phyloP scores from a whole-genome alignment of 2,797 vertebrate genomes.

The Cygnus olor region DNA sequence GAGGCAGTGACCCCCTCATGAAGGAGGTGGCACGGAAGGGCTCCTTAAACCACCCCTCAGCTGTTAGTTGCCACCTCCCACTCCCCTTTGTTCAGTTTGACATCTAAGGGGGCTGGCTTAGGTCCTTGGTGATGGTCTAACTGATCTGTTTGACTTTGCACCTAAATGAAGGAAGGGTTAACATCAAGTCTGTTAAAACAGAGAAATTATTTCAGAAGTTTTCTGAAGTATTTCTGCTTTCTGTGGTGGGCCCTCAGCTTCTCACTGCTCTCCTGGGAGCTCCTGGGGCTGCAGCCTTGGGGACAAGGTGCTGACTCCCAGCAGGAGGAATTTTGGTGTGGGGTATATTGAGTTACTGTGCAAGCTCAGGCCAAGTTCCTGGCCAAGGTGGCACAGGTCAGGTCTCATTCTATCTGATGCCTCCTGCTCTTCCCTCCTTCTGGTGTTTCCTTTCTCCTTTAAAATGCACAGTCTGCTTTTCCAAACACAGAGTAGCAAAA shows the following conservation, averaged over 20 bases:
- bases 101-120: neutral
- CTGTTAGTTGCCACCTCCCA: neutral
- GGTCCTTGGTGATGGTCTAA: neutral
- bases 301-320: neutral
- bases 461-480: neutral
- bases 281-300: rapidly evolving
- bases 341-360: no score
- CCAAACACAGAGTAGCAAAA: neutral
- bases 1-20: neutral
- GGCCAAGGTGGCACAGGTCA: neutral
- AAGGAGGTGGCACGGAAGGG: neutral
- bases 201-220: neutral
- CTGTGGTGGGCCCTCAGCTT: neutral
- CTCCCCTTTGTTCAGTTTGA: neutral
- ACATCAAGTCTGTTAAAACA: neutral
- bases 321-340: rapidly evolving
- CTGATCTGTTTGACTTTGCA: neutral
- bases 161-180: neutral
- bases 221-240: neutral
- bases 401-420: neutral
- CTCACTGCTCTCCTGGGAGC: neutral
- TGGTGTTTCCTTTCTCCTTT: neutral
- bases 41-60: neutral
- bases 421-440: neutral
- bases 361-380: neutral